phyloP scores from a whole-genome alignment of 2,797 vertebrate genomes.

The Acanthornis magna region DNA sequence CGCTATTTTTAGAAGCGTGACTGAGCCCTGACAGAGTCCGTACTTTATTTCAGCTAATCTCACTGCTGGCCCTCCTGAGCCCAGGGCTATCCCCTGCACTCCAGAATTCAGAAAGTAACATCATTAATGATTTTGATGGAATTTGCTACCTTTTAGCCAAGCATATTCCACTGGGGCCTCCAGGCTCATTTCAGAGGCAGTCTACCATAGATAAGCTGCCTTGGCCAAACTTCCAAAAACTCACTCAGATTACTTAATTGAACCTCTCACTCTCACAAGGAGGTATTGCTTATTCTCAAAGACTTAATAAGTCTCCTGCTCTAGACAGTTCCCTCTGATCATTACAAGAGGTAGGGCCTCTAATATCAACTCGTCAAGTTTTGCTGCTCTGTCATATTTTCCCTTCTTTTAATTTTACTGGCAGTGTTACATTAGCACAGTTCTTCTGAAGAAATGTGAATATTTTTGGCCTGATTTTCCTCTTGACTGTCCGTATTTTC shows the following conservation, averaged over 20 bases:
- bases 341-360: background rate
- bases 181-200: slow-evolving; percentile 1
- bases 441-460: background rate
- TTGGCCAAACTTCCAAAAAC: slow-evolving; percentile 32
- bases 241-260: slow-evolving; percentile 37
- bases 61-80: background rate
- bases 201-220: background rate
- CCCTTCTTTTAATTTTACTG: background rate
- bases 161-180: background rate
- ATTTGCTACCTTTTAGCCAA: slow-evolving; percentile 16
- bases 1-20: slow-evolving; percentile 1
- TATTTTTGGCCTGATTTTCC: background rate
- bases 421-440: background rate
- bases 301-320: slow-evolving; percentile 13
- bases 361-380: slow-evolving; percentile 19
- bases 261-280: background rate
- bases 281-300: background rate
- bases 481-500: background rate
- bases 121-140: slow-evolving; percentile 24
- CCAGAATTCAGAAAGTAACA: background rate
- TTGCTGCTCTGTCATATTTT: background rate
- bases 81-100: background rate
- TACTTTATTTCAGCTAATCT: slow-evolving; percentile 12
- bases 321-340: slow-evolving; percentile 5
- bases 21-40: background rate